Conservation (phyloP, 2,797 vertebrate species). For the Chelidonichthys spinosus region DNA sequence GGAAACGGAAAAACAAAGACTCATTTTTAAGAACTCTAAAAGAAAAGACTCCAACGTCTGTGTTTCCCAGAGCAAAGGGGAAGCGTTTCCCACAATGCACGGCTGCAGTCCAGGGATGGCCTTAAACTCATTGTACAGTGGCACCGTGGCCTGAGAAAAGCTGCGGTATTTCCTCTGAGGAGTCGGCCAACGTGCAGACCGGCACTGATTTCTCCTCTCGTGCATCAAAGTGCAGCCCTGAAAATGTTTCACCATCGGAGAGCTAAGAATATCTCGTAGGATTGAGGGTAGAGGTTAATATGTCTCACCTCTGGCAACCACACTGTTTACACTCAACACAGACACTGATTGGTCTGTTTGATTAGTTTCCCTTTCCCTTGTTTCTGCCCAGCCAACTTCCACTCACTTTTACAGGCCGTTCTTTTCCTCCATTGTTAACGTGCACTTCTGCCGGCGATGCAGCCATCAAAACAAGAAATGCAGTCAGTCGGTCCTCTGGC, state of each 20-base stretch:
- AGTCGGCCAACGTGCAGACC: constrained; percentile 77
- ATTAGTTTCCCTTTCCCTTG: constrained; percentile 36
- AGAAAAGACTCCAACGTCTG: neutral
- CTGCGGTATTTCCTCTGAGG: constrained; percentile 80
- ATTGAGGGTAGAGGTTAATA: constrained; percentile 71
- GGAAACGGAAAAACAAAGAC: neutral
- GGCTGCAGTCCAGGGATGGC: neutral
- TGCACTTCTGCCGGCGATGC: neutral
- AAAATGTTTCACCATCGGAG: neutral
- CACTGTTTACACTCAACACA: constrained; percentile 62
- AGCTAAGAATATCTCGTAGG: constrained; percentile 74
- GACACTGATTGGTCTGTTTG: constrained; percentile 46
- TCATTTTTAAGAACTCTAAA: constrained; percentile 4
- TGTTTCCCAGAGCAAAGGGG: neutral
- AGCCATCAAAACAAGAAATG: constrained; percentile 1
- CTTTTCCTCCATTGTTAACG: constrained; percentile 17
- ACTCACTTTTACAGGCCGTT: neutral
- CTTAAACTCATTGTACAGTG: constrained; percentile 52
- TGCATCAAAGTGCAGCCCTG: constrained; percentile 52
- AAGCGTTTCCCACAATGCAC: neutral
- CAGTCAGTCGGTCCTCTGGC: neutral
- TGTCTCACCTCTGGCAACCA: constrained; percentile 57
- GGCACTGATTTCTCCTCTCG: constrained; percentile 56
- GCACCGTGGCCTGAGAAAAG: constrained; percentile 58
- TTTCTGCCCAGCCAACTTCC: constrained; percentile 27